Conservation (phyloP, 2,113 vertebrate species). For the Corythoichthys intestinalis region DNA sequence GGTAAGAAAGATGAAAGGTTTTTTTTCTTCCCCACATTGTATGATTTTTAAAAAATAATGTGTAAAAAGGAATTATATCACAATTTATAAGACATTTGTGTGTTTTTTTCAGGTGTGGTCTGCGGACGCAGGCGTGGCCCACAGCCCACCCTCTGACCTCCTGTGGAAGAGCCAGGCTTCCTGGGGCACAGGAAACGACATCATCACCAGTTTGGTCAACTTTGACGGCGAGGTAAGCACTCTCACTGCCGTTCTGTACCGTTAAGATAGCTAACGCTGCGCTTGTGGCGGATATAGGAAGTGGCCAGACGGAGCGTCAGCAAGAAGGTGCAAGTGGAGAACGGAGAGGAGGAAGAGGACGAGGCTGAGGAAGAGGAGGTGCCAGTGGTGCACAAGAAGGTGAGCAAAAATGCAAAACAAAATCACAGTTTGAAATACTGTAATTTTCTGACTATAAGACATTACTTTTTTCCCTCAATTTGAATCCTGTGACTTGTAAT, state of each 20-base stretch:
- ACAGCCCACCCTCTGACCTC: slow-evolving; percentile 85
- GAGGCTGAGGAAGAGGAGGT: slow-evolving; percentile 88
- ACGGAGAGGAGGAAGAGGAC: slow-evolving; percentile 85
- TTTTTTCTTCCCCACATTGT: too few species aligned
- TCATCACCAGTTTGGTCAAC: slow-evolving; percentile 79
- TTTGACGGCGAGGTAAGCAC: slow-evolving; percentile 82
- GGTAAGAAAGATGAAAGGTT: slow-evolving; percentile 62
- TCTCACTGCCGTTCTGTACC: too few species aligned
- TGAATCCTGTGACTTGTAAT: too few species aligned
- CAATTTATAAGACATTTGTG: too few species aligned
- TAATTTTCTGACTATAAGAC: too few species aligned
- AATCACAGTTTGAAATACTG: too few species aligned
- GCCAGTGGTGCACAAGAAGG: slow-evolving; percentile 77
- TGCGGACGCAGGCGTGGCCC: slow-evolving; percentile 82
- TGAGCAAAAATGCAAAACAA: slow-evolving; percentile 38
- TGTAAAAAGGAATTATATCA: too few species aligned
- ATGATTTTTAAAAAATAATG: too few species aligned
- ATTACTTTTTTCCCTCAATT: too few species aligned
- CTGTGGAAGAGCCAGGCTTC: slow-evolving; percentile 92
- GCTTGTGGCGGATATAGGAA: slow-evolving; percentile 68
- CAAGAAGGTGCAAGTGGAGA: slow-evolving; percentile 78
- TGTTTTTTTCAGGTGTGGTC: slow-evolving; percentile 82
- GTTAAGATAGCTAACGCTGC: too few species aligned
- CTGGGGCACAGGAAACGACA: slow-evolving; percentile 84
- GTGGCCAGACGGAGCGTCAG: slow-evolving; percentile 82